These are phyloP conservation scores for Pseudonaja textilis DNA, from an alignment of 2,113 vertebrate genomes.

Conservation along the genomic window DNA sequence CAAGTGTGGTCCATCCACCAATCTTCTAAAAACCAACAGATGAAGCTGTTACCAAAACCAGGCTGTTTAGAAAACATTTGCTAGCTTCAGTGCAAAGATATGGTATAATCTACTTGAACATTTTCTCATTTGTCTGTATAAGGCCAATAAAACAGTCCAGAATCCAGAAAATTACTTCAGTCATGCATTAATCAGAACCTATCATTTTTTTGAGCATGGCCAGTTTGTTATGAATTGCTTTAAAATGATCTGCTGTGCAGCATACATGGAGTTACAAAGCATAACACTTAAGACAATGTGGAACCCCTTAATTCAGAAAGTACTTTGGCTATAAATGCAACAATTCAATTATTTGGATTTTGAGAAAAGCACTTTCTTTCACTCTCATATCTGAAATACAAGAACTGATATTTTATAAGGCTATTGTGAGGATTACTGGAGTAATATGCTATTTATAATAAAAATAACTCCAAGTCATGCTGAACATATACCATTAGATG, in stretches of 20 bases:
- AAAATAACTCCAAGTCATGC: not conserved
- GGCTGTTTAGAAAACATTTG: not conserved
- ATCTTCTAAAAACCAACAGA: not conserved
- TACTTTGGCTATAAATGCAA: not conserved
- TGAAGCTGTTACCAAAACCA: not conserved
- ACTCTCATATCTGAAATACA: not conserved
- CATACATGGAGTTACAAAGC: not conserved
- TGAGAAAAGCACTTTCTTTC: not conserved
- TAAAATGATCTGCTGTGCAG: not conserved
- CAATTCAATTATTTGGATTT: not conserved
- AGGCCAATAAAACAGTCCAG: not conserved
- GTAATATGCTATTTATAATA: not conserved
- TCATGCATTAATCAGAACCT: not conserved
- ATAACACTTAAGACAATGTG: not conserved
- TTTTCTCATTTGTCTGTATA: not conserved
- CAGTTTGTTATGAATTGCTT: not conserved
- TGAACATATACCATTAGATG: not conserved
- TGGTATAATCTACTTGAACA: not conserved
- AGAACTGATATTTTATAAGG: not conserved
- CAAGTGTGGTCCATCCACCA: not conserved
- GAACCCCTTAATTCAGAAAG: not conserved
- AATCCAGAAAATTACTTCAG: not conserved
- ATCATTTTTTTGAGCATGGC: not conserved
- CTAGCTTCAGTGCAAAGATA: not conserved
- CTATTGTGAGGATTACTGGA: not conserved